Conservation (phyloP, 2,888 invertebrate genomes). For the Bombyx huttoni region DNA sequence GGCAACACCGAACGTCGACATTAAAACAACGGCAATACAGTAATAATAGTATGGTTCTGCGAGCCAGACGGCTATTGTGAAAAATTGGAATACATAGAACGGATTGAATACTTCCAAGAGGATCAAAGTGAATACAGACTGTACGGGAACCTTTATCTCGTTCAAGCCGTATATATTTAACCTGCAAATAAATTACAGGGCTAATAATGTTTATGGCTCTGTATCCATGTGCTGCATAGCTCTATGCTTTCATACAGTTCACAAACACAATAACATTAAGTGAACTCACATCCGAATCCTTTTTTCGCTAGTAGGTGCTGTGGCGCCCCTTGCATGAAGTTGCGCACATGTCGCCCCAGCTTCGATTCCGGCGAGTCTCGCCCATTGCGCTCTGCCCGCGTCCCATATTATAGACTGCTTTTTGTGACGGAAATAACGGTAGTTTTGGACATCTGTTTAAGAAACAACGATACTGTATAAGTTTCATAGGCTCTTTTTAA, state of each 20-base stretch:
- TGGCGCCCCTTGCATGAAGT: conserved; percentile 75
- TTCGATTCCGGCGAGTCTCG: conserved; percentile 82
- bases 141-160: conserved; percentile 86
- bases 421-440: conserved; percentile 84
- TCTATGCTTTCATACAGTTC: no score
- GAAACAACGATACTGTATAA: background rate
- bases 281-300: conserved; percentile 75
- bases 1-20: conserved; percentile 88
- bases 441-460: conserved; percentile 64
- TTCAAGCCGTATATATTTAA: conserved; percentile 87
- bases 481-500: no score
- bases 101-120: conserved; percentile 91
- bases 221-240: no score
- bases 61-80: conserved; percentile 91
- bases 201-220: background rate
- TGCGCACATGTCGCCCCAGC: conserved; percentile 74
- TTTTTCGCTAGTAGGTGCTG: conserved; percentile 64
- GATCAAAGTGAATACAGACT: conserved; percentile 78
- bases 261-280: background rate
- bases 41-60: conserved; percentile 92
- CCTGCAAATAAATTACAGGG: conserved; percentile 49
- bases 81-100: conserved; percentile 95
- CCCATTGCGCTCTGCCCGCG: conserved; percentile 75
- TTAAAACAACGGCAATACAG: conserved; percentile 86
- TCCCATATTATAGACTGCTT: conserved; percentile 90